A percentile compares a stretch with the other conserved stretches of the same genome.
phyloP scores from a whole-genome alignment of 92 coral and sea anemone genomes.

The Paramuricea clavata region DNA sequence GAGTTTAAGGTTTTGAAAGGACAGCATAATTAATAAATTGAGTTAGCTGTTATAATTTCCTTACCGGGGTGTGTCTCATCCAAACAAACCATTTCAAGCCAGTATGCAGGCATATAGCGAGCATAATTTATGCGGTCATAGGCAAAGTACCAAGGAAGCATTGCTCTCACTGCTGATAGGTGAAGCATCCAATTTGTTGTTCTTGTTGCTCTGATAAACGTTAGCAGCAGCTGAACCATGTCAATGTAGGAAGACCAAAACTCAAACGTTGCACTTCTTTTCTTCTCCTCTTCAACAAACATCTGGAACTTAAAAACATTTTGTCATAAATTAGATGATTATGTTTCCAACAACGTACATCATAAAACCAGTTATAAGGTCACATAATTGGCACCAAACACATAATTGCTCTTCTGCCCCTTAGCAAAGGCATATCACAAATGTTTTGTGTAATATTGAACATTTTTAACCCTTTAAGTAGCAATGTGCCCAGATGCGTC shows the following conservation, averaged over 20 bases:
- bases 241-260: slow-evolving; percentile 41
- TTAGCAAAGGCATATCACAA: too few relatives aligned
- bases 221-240: slow-evolving; percentile 7
- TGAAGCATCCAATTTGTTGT: slow-evolving; percentile 14
- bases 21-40: too few relatives aligned
- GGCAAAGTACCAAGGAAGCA: slow-evolving; percentile 12
- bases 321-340: not conserved
- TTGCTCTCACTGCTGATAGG: slow-evolving; percentile 24
- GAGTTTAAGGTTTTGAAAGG: too few relatives aligned
- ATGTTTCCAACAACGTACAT: not conserved
- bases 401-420: too few relatives aligned
- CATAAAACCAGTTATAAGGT: too few relatives aligned
- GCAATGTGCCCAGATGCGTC: too few relatives aligned
- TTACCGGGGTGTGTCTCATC: slow-evolving; percentile 19
- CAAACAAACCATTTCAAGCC: slow-evolving; percentile 21
- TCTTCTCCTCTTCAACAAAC: slow-evolving; percentile 24
- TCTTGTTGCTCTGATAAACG: slow-evolving; percentile 17
- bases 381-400: too few relatives aligned
- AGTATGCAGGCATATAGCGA: slow-evolving; percentile 1
- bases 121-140: not conserved
- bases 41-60: too few relatives aligned
- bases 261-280: slow-evolving; percentile 35
- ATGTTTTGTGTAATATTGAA: too few relatives aligned
- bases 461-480: too few relatives aligned
- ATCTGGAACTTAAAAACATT: not conserved